Base-by-base conservation (phyloP, 2,113 vertebrate genomes). In the Labeo rohita region DNA sequence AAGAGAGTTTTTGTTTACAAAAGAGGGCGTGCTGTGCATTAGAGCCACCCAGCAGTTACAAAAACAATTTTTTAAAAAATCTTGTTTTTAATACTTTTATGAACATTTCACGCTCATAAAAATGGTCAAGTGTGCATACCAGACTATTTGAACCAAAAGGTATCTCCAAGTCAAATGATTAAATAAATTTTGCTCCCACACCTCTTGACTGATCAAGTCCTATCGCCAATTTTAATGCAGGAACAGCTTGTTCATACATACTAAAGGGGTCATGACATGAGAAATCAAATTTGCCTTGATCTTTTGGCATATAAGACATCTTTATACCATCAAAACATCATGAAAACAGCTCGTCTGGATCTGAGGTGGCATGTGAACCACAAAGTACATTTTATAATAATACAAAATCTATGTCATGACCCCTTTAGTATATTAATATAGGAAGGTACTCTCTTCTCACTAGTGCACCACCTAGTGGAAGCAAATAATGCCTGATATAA, bases 401-500 rank as follows among this genome's bases (percentile, higher is more conserved):
- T 28, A 28, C 28, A 28, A 28, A 28, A 28, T 28, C 28, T 28
- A 28, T 28, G 28, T 28, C 28, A 28, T 28, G 28, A 28, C 28
- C 28, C 28, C 28, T 28, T 28, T 28, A 28, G 2, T 28, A 2
- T 28, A 28, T 28, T 28, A 28, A 21, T 70, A 43, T 9, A 43
- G 66, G 16, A 45, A 43, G 15, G 36, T 72, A 43, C 8, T 16
- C 8, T 5, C 54, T 18, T 11, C 21, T 23, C 16, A 11, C 56
- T 61, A 3, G 36, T n/a, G 76, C 77, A 39, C 77, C 54, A 80
- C 11, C 54, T 80, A 63, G 56, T 78, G 76, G 36, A 63, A 73
- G 4, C 18, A 11, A n/a, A n/a, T 73, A 4, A n/a, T 45, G 18
- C 18, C 34, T 23, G 12, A 66, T 66, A 66, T 66, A 74, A 74